Evolutionary conservation across 2,888 invertebrate genomes (phyloP).

Genomic region (Atethmia centrago): DNA sequence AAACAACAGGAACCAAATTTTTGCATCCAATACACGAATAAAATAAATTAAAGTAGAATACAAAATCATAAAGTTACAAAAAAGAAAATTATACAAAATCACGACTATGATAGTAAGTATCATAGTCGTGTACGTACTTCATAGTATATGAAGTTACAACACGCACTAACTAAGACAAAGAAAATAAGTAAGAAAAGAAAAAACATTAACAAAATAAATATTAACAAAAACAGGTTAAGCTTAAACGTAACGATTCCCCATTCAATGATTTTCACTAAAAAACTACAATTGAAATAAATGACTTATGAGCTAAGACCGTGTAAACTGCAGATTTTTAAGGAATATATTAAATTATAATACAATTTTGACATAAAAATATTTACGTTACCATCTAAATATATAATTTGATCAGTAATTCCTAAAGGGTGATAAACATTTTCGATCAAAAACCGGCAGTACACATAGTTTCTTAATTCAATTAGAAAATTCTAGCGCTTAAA

Average conservation of each 20-base stretch:
- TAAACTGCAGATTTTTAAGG: constrained; percentile 60
- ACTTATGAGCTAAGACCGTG: constrained; percentile 42
- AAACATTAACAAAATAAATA: constrained; percentile 87
- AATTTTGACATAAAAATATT: constrained; percentile 54
- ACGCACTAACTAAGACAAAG: constrained; percentile 79
- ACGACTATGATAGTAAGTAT: constrained; percentile 66
- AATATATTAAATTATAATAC: constrained; percentile 49
- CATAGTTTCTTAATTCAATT: constrained; percentile 27
- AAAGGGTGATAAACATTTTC: constrained; percentile 38
- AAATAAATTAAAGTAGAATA: constrained; percentile 72
- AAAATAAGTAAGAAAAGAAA: constrained; percentile 79
- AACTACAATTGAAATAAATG: constrained; percentile 58
- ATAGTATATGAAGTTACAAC: constrained; percentile 78
- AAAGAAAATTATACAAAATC: constrained; percentile 77
- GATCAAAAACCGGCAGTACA: constrained; percentile 61
- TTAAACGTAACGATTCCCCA: constrained; percentile 91
- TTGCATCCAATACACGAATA: constrained; percentile 68
- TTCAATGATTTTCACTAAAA: constrained; percentile 73
- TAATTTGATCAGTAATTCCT: constrained; percentile 58
- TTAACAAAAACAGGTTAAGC: constrained; percentile 85
- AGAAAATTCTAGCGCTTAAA: constrained; percentile 50
- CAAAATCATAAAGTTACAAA: constrained; percentile 70
- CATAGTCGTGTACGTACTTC: too few relatives aligned
- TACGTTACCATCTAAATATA: constrained; percentile 56
- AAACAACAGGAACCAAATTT: constrained; percentile 89